These are phyloP conservation scores for Spongilla lacustris DNA, from an alignment of 37 sponge, comb jelly and placozoan species.

Conservation along the genomic window DNA sequence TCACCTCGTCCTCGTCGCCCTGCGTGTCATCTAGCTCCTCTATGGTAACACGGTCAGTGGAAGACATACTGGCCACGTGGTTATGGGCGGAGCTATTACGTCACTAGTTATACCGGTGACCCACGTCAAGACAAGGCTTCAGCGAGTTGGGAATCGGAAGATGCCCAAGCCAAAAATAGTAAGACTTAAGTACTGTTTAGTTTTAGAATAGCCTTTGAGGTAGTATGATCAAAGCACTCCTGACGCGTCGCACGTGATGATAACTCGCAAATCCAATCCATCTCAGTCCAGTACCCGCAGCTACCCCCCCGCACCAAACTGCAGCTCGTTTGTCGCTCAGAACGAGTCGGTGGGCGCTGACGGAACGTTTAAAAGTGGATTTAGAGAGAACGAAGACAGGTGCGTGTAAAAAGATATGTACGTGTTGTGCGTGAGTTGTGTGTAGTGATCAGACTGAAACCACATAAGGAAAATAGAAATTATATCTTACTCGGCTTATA, in stretches of 20 bases:
- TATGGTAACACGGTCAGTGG: not conserved
- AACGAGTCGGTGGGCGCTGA: slow-evolving; percentile 18
- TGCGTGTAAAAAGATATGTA: not conserved
- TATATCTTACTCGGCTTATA: too few species aligned
- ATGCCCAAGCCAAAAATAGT: not conserved
- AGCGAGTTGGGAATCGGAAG: not conserved
- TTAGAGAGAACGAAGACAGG: slow-evolving; percentile 44
- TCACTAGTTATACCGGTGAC: not conserved
- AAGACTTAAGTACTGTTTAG: too few species aligned
- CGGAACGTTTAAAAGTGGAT: not conserved
- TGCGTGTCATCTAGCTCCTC: not conserved
- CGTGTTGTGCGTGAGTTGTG: not conserved
- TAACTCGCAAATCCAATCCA: not conserved
- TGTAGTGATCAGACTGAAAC: not conserved
- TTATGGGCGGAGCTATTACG: not conserved
- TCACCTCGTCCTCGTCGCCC: slow-evolving; percentile 57
- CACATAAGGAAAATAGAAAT: too few species aligned
- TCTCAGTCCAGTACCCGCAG: not conserved
- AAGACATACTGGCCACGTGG: not conserved
- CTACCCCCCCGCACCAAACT: slow-evolving; percentile 13
- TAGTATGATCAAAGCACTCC: too few species aligned
- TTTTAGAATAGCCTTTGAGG: not conserved
- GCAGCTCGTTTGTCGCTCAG: slow-evolving; percentile 18
- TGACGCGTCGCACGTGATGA: not conserved
- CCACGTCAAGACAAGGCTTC: too few species aligned